Evolutionary conservation across 2,113 vertebrate species (phyloP).

Genomic region (Corydoras maculifer): DNA sequence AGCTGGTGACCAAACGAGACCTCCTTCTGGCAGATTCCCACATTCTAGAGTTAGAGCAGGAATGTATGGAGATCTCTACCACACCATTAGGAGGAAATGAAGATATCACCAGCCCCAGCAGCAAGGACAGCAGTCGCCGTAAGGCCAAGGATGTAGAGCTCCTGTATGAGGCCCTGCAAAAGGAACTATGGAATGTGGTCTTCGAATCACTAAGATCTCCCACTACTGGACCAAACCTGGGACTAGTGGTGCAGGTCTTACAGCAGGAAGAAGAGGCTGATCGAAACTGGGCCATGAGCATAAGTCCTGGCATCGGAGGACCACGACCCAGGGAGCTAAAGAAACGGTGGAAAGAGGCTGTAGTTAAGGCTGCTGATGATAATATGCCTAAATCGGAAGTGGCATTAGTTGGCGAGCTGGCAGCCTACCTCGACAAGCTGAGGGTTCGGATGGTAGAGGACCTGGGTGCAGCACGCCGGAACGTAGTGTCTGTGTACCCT

Average conservation of each 20-base stretch:
- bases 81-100: constrained; percentile 37
- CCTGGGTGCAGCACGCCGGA: constrained; percentile 68
- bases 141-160: constrained; percentile 81
- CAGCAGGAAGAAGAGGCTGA: constrained; percentile 78
- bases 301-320: constrained; percentile 15
- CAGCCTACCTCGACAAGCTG: constrained; percentile 63
- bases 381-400: constrained; percentile 61
- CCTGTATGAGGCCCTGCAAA: constrained; percentile 81
- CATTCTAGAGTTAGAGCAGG: constrained; percentile 84
- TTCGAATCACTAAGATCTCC: constrained; percentile 68
- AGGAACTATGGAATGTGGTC: constrained; percentile 79
- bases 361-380: constrained; percentile 60
- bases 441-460: constrained; percentile 68
- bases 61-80: constrained; percentile 57
- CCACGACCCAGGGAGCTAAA: constrained; percentile 65
- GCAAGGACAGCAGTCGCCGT: constrained; percentile 63
- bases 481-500: constrained; percentile 75
- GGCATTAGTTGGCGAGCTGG: constrained; percentile 53
- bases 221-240: constrained; percentile 66
- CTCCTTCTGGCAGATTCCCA: constrained; percentile 77
- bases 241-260: constrained; percentile 75
- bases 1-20: constrained; percentile 80
- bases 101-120: constrained; percentile 37
- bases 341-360: constrained; percentile 70
- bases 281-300: constrained; percentile 40